A percentile compares a stretch with the other conserved stretches of the same genome.
phyloP scores from a whole-genome alignment of 2,113 vertebrate genomes.

The Hydropotes inermis region DNA sequence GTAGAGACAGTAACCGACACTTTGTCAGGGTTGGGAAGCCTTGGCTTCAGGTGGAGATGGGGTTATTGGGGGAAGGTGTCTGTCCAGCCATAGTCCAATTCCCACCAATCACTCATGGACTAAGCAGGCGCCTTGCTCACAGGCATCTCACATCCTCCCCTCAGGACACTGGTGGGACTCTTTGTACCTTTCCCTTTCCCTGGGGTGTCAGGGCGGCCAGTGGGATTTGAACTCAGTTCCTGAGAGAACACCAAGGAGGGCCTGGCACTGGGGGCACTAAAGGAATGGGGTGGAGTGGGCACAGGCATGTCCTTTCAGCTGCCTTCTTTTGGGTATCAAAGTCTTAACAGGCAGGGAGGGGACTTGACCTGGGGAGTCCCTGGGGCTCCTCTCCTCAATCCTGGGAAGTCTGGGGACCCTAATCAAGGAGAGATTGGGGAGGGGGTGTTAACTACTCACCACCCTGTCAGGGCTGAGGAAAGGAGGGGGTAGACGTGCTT shows the following conservation, averaged over 20 bases:
- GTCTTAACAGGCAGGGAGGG: neutral
- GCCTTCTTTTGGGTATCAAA: constrained; percentile 3
- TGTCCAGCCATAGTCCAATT: neutral
- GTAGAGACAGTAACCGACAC: neutral
- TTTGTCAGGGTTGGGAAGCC: neutral
- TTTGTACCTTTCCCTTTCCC: neutral
- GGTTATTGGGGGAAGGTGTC: neutral
- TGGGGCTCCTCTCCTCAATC: neutral
- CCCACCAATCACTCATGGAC: neutral
- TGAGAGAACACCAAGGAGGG: neutral
- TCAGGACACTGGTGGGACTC: neutral
- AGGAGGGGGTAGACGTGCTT: constrained; percentile 35
- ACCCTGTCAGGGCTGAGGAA: constrained; percentile 60
- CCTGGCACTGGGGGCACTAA: neutral
- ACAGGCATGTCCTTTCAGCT: neutral
- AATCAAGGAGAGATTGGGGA: constrained; percentile 44
- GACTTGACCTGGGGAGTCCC: neutral
- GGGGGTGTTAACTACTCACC: constrained; percentile 69
- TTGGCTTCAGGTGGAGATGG: neutral
- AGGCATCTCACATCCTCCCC: neutral
- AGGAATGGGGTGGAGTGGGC: neutral
- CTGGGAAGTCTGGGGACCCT: neutral
- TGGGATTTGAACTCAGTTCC: constrained; percentile 3
- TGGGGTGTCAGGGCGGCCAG: neutral
- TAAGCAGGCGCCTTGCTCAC: neutral